Evolutionary conservation across 2,888 invertebrate genomes (phyloP).

Genomic region (Herminia tarsipennalis): DNA sequence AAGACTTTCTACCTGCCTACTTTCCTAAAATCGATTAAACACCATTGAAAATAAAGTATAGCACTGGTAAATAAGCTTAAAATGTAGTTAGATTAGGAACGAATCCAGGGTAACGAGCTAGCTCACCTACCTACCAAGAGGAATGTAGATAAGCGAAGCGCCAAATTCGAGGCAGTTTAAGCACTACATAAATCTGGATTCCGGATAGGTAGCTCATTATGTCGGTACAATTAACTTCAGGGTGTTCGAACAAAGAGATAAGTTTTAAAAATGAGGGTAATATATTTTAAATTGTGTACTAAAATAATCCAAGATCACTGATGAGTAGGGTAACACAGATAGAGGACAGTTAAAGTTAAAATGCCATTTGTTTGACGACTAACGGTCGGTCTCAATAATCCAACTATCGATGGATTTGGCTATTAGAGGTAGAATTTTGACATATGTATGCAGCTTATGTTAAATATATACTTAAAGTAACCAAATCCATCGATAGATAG

Average conservation of each 20-base stretch:
- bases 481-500: too few species aligned
- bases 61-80: not conserved
- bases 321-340: too few species aligned
- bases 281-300: not conserved
- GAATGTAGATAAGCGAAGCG: not conserved
- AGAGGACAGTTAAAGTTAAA: too few species aligned
- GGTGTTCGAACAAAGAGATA: not conserved
- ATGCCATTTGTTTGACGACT: not conserved
- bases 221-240: not conserved
- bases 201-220: not conserved
- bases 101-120: not conserved
- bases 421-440: too few species aligned
- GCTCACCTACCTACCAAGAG: not conserved
- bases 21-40: too few species aligned
- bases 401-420: too few species aligned
- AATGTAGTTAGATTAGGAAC: not conserved
- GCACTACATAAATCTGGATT: not conserved
- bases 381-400: not conserved
- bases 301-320: not conserved
- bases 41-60: not conserved
- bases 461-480: too few species aligned
- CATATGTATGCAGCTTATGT: too few species aligned
- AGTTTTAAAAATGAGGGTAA: not conserved
- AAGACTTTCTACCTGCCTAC: too few species aligned
- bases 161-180: not conserved